Evolutionary conservation across 2,797 vertebrate species (phyloP).

Genomic region (Furcifer pardalis): DNA sequence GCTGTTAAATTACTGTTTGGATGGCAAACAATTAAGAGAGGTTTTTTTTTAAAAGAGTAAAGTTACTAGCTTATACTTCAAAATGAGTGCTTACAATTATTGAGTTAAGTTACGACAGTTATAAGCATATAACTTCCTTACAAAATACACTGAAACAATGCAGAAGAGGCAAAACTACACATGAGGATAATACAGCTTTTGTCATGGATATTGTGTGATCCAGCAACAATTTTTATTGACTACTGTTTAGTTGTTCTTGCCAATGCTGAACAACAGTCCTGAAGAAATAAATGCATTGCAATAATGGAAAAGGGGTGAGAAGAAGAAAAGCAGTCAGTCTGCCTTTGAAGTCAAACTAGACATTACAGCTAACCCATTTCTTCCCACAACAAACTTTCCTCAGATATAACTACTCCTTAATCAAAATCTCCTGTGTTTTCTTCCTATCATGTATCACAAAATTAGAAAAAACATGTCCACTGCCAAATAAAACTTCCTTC

Average conservation of each 20-base stretch:
- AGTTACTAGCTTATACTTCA: conserved; percentile 45
- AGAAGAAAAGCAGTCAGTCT: conserved; percentile 13
- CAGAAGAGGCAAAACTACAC: conserved; percentile 42
- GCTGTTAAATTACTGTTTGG: conserved; percentile 36
- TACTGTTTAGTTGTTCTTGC: conserved; percentile 49
- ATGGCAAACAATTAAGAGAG: conserved; percentile 40
- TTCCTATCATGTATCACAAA: too few relatives aligned
- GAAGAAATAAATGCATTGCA: conserved; percentile 44
- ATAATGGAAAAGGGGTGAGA: background rate
- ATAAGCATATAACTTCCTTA: conserved; percentile 56
- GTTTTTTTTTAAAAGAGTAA: background rate
- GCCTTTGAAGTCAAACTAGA: conserved; percentile 16
- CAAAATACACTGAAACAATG: conserved; percentile 53
- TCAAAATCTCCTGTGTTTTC: too few relatives aligned
- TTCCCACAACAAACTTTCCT: too few relatives aligned
- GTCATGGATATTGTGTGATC: conserved; percentile 27
- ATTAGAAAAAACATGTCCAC: too few relatives aligned
- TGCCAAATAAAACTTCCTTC: too few relatives aligned
- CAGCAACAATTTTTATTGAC: conserved; percentile 38
- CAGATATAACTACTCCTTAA: too few relatives aligned
- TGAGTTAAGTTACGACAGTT: conserved; percentile 41
- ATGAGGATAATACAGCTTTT: conserved; percentile 33
- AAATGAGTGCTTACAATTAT: conserved; percentile 56
- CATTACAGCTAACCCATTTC: too few relatives aligned
- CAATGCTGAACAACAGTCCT: conserved; percentile 46